Conservation (phyloP, 2,113 vertebrate genomes). For the Ptilorrhoa leucosticta region DNA sequence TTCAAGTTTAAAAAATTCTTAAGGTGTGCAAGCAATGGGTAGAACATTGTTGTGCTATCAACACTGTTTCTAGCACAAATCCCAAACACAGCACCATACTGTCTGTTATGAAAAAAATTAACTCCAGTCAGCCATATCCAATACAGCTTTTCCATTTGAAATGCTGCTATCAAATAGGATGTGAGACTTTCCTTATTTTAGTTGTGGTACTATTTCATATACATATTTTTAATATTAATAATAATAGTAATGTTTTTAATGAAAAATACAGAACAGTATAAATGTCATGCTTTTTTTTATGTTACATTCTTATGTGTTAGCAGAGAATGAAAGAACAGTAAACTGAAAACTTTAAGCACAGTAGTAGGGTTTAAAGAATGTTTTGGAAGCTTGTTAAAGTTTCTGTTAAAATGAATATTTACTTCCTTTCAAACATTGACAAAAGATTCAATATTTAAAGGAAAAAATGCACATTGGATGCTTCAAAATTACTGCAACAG, state of each 20-base stretch:
- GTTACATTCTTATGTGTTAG: not conserved
- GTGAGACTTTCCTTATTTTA: not conserved
- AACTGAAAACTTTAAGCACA: not conserved
- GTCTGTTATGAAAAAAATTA: not conserved
- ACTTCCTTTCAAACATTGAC: not conserved
- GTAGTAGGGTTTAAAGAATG: not conserved
- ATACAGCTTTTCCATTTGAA: not conserved
- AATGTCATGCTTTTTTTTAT: not conserved
- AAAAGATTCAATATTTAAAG: not conserved
- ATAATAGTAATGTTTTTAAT: not conserved
- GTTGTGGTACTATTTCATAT: not conserved
- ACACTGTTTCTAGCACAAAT: not conserved
- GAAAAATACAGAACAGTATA: not conserved
- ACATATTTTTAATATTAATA: not conserved
- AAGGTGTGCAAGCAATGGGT: not conserved
- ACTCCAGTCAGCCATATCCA: not conserved
- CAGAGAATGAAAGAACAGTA: not conserved
- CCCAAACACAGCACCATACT: not conserved
- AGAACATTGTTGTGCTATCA: not conserved
- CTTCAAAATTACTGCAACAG: not conserved
- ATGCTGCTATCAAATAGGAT: not conserved
- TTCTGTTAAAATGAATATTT: not conserved
- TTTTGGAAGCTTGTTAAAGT: not conserved
- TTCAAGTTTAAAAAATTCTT: not conserved
- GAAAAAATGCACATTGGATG: fast-evolving